Percentiles rank a stretch among this genome's conserved stretches.
Evolutionary conservation across 1,140 invertebrate species (phyloP).

Genomic region (Arion vulgaris): DNA sequence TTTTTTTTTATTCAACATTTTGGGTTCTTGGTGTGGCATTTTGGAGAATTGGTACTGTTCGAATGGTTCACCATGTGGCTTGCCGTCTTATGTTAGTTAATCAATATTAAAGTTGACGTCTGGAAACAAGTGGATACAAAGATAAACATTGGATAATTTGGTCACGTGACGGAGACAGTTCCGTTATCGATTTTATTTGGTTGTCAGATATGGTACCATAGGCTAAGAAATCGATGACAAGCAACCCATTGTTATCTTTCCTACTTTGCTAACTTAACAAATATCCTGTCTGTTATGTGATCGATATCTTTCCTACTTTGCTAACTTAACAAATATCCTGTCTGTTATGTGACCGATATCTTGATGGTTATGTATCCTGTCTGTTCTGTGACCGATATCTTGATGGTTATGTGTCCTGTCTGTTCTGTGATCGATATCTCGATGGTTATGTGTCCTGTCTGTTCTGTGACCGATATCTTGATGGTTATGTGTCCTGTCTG

Average conservation of each 20-base stretch:
- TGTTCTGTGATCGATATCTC: neutral
- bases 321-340: neutral
- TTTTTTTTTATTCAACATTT: too few relatives aligned
- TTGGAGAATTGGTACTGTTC: too few relatives aligned
- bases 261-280: neutral
- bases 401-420: neutral
- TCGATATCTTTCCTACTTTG: neutral
- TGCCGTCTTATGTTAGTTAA: too few relatives aligned
- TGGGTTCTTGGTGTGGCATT: too few relatives aligned
- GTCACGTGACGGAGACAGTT: too few relatives aligned
- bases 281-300: neutral
- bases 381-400: neutral
- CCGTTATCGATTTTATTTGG: too few relatives aligned
- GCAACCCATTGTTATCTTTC: neutral
- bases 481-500: neutral
- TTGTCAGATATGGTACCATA: too few relatives aligned
- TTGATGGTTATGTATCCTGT: neutral
- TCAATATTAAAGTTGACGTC: too few relatives aligned
- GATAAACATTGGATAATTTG: too few relatives aligned
- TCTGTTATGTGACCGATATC: neutral
- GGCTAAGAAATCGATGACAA: neutral
- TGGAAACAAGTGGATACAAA: too few relatives aligned
- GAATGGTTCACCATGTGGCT: too few relatives aligned
- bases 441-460: neutral
- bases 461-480: neutral